Conservation (phyloP, 1,140 invertebrate genomes). For the Archivesica marissinica region DNA sequence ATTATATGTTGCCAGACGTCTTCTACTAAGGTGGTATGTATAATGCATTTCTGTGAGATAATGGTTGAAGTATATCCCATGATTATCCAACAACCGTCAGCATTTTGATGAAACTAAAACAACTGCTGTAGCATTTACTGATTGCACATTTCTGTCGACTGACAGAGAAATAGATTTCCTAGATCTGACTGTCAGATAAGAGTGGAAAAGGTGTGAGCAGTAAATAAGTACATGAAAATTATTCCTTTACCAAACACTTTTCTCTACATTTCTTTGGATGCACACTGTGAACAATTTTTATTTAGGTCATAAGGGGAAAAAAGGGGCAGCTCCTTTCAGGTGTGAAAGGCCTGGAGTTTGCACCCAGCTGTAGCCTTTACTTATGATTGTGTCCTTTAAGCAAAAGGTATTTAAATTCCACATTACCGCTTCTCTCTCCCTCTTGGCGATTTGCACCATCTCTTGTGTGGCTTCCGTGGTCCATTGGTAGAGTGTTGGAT, state of each 20-base stretch:
- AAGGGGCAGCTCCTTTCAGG: no score
- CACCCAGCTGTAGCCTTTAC: no score
- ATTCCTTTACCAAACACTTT: background rate
- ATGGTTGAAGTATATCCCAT: slow-evolving; percentile 6
- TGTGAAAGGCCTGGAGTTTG: no score
- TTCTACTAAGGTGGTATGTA: slow-evolving; percentile 24
- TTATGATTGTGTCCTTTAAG: no score
- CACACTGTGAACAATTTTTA: no score
- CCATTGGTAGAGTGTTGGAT: no score
- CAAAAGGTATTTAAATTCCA: no score
- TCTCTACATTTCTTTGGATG: no score
- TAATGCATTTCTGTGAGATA: slow-evolving; percentile 42
- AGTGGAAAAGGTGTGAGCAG: background rate
- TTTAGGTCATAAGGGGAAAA: no score
- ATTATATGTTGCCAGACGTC: background rate
- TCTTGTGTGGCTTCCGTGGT: no score
- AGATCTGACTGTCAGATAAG: slow-evolving; percentile 32
- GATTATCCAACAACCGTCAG: slow-evolving; percentile 24
- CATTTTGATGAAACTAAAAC: slow-evolving; percentile 40
- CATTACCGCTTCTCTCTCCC: no score
- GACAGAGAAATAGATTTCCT: slow-evolving; percentile 24
- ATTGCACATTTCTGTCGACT: slow-evolving; percentile 21
- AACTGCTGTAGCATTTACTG: slow-evolving; percentile 26
- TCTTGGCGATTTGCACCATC: no score
- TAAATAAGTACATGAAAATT: slow-evolving; percentile 26